Evolutionary conservation across 2,113 vertebrate genomes (phyloP).

Genomic region (Eubucco bourcierii): DNA sequence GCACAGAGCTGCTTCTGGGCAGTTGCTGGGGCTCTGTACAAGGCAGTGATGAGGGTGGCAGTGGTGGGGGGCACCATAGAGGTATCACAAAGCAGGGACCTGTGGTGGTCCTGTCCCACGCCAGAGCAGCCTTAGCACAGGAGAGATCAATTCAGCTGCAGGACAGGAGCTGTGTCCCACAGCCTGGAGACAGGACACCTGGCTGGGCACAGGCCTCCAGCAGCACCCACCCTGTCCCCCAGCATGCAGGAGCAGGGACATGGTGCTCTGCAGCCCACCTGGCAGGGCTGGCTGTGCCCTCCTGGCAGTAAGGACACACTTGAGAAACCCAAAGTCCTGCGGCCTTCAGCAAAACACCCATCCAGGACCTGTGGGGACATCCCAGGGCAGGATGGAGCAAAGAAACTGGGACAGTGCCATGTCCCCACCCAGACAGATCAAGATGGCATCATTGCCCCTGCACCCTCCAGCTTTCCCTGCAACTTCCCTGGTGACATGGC

Average conservation of each 20-base stretch:
- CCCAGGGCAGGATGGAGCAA: not conserved
- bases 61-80: not conserved
- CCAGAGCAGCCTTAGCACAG: not conserved
- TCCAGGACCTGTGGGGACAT: not conserved
- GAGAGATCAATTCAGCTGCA: not conserved
- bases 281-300: not conserved
- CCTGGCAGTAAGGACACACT: not conserved
- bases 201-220: not conserved
- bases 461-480: not conserved
- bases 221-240: not conserved
- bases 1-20: not conserved
- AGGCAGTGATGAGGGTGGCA: not conserved
- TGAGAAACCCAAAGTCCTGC: not conserved
- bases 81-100: not conserved
- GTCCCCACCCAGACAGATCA: not conserved
- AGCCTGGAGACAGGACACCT: not conserved
- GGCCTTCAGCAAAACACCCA: not conserved
- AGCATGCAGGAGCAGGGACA: not conserved
- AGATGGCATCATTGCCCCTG: not conserved
- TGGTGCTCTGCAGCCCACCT: not conserved
- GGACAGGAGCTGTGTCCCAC: not conserved
- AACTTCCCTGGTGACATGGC: rapidly evolving
- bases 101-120: not conserved
- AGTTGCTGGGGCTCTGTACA: not conserved
- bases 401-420: not conserved